Base-by-base conservation (phyloP, 1,140 invertebrate species). In the Dreissena rostriformis region DNA sequence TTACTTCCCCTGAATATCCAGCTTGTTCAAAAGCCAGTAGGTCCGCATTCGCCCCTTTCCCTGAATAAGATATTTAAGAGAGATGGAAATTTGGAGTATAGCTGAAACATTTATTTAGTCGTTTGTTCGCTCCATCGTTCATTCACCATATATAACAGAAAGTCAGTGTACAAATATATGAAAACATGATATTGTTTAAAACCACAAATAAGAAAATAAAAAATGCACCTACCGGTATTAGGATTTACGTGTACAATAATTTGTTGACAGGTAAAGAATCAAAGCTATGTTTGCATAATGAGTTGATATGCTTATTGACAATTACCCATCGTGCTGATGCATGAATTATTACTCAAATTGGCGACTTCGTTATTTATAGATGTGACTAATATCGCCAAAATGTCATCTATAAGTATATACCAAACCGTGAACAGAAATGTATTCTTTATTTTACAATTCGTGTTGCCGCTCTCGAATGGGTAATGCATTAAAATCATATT, bases 21-120 rank as follows among this genome's bases (percentile, higher is more conserved):
- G 39, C 39, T 74, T 52, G 26, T 74, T 57, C 11, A 61, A 7
- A 15, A 74, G 53, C 72, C 72, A 74, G 53, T 52, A 74, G 19
- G 72, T 74, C 24, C 6, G 17, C 19, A 24, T 74, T 24, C 10
- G 53, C 29, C 72, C 72, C 19, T 74, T 74, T 26, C 72, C 72
- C 72, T 74, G 72, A 74, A 74, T n/a, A 74, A 57, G n/a, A 26
- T 39, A 39, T 39, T 39, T 2, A 2, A 39, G 39, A 39, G 2
- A 8, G 39, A 19, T 26, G 61, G 0, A 28, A 57, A 6, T 52
- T 61, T 14, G 19, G 0, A 7, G 7, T 0, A 57, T 57, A 52
- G 24, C 6, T 10, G 7, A 57, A 29, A 19, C n/a, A 11, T 7
- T 57, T 51, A n/a, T 28, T n/a, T 5, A 12, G 0, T 57, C 53